Evolutionary conservation across 2,113 vertebrate species (phyloP).

Genomic region (Platichthys flesus): DNA sequence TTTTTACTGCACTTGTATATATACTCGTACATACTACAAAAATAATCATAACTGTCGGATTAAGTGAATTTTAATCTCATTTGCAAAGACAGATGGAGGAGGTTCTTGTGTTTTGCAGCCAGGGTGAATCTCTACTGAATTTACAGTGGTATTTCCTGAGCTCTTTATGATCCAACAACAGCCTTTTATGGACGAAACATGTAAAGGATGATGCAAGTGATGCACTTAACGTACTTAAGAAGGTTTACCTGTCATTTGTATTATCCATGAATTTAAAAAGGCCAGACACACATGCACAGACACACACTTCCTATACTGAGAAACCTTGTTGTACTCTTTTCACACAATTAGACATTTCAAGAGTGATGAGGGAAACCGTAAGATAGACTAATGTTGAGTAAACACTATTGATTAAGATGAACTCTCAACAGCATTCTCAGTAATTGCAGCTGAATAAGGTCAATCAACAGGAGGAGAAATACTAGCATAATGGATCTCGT

Average conservation of each 20-base stretch:
- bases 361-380: slow-evolving; percentile 16
- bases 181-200: slow-evolving; percentile 7
- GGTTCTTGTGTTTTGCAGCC: background rate
- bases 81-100: background rate
- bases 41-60: too few relatives aligned
- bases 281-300: background rate
- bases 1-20: too few relatives aligned
- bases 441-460: slow-evolving; percentile 51
- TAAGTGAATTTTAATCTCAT: too few relatives aligned
- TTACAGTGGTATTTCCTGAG: background rate
- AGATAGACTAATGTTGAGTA: background rate
- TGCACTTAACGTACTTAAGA: background rate
- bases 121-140: slow-evolving; percentile 16
- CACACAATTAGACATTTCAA: slow-evolving; percentile 16
- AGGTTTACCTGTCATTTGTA: slow-evolving; percentile 10
- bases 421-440: background rate
- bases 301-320: background rate
- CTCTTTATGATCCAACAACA: slow-evolving; percentile 23
- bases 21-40: too few relatives aligned
- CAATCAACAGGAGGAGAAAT: slow-evolving; percentile 44
- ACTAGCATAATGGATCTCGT: slow-evolving; percentile 2
- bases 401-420: background rate
- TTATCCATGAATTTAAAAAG: slow-evolving; percentile 11
- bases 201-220: slow-evolving; percentile 32
- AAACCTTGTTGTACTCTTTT: background rate